Evolutionary conservation across 2,888 invertebrate species (phyloP), one percentile per base, ranked within the genome.

Genomic region (Dynastes tityus): DNA sequence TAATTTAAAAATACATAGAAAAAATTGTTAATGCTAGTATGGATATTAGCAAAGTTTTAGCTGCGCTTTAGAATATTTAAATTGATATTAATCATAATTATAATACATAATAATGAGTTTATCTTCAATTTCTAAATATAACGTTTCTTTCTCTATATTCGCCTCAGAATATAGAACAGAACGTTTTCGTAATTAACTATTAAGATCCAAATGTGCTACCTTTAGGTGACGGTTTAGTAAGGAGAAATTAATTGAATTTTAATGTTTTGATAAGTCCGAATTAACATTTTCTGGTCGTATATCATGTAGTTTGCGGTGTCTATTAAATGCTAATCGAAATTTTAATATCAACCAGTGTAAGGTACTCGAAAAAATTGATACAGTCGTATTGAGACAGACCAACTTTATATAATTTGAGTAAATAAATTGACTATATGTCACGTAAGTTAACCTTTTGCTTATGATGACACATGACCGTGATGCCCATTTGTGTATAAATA

Each of bases 401-500:
- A 11, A 2, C 45, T 37, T 71, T 55, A 51, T 71, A 32, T 16
- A n/a, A 70, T 13, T 8, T 71, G 9, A 9, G 71, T 53, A 55
- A 53, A 71, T 71, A 71, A 27, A 53, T 70, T 71, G 32, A 55
- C 22, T 3, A 71, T 71, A 71, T 53, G 71, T 71, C 53, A 71
- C 6, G 29, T 32, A 55, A 55, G 32, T 71, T 71, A 71, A 71
- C 70, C 70, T 71, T 32, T 55, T 37, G 29, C 29, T 37, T 32
- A 22, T 55, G 71, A 55, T 71, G 55, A 53, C 71, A 55, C 37
- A 16, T 71, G 55, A 16, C 32, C 65, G 37, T 37, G 55, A n/a
- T 55, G 29, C 37, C 45, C 45, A 55, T 71, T 71, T 68, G 32
- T 4, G 55, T 71, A 71, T 71, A 71, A 71, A 71, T 71, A 71